Base-by-base conservation (phyloP, 2,888 invertebrate genomes). In the Drosophila seclusa region DNA sequence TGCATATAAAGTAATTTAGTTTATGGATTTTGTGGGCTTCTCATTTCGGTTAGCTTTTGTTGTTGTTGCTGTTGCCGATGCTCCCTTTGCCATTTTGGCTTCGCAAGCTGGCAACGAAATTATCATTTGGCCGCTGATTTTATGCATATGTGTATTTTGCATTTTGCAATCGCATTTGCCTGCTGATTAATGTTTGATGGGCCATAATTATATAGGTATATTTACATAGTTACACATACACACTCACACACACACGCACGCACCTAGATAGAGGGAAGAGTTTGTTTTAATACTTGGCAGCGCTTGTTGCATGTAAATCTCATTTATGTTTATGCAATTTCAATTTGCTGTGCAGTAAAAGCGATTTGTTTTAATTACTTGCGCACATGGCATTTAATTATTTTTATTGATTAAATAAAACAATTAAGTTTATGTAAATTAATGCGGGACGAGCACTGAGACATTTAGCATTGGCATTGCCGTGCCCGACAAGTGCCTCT, bases 351-450 rank as follows among this genome's bases (percentile, higher is more conserved):
- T 62, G 90, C 83, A 76, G 80, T 87, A 87, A 88, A 87, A 87
- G 69, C 90, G 90, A 87, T 87, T 89, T 87, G 87, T 83, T 87
- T 87, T 89, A 88, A 89, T 87, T 89, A 87, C 85, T 85, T 85
- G 81, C 90, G 89, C 87, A 88, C 85, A 89, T 89, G 90, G 85
- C 78, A 89, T 90, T 87, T 83, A 85, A 89, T 87, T 89, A 89
- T 89, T 89, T 85, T 90, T 90, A 89, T 89, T 90, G 89, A 89
- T 87, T 89, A 90, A 89, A 90, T 89, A 89, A 89, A 89, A 89
- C 89, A 90, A 89, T 89, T 90, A 89, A 85, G 86, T 85, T 89
- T 87, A 90, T 90, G 90, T 82, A 87, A 89, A 89, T 89, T 76
- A 82, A 82, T 80, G 75, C 66, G 63, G 21, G 71, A 68, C 63